Evolutionary conservation across 2,888 invertebrate genomes (phyloP).

Genomic region (Geophilus truncorum): DNA sequence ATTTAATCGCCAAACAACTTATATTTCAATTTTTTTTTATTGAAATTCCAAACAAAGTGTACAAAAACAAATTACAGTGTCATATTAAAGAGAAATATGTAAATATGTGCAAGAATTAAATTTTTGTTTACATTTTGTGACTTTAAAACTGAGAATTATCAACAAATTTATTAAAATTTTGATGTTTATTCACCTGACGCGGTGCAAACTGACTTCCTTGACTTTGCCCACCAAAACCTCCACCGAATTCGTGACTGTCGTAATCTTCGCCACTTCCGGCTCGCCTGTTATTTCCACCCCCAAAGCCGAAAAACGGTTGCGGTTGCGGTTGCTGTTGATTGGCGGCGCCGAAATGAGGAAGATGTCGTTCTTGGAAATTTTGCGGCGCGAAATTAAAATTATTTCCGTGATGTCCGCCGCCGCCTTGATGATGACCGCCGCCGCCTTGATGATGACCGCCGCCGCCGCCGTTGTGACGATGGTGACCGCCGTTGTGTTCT

Average conservation of each 20-base stretch:
- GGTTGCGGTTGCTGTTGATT: background rate
- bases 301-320: background rate
- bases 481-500: background rate
- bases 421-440: background rate
- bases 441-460: background rate
- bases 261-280: background rate
- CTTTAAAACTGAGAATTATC: background rate
- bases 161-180: background rate
- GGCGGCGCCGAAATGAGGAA: background rate
- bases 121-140: background rate
- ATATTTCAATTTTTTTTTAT: background rate
- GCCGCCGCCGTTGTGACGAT: background rate
- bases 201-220: background rate
- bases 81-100: no score
- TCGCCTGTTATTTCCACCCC: no score
- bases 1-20: background rate
- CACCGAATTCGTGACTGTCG: background rate
- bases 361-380: background rate
- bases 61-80: background rate
- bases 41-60: background rate
- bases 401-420: no score
- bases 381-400: background rate
- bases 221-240: background rate
- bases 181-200: background rate
- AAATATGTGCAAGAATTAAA: no score